phyloP scores from a whole-genome alignment of 2,888 invertebrate species.

The Lochmaea crataegi region DNA sequence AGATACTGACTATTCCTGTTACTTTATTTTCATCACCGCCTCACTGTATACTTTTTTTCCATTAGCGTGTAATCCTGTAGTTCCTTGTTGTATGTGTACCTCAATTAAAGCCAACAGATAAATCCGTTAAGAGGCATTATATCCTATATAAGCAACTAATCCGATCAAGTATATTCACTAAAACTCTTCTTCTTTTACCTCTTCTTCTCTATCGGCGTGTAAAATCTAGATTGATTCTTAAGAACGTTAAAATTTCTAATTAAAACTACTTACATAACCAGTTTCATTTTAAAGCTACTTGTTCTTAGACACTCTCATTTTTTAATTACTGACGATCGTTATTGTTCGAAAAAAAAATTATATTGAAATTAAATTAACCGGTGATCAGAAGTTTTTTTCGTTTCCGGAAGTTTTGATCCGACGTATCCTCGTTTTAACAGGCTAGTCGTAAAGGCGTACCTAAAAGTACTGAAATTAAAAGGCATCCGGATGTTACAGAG shows the following conservation, averaged over 20 bases:
- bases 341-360: too few species aligned
- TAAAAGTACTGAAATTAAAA: too few species aligned
- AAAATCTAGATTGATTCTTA: background rate
- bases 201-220: background rate
- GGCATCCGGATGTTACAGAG: too few species aligned
- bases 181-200: background rate
- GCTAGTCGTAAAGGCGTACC: too few species aligned
- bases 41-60: background rate
- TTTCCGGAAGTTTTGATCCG: background rate
- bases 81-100: background rate
- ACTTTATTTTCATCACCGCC: background rate
- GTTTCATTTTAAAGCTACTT: background rate
- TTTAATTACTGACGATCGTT: too few species aligned
- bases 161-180: background rate
- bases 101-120: background rate
- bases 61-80: background rate
- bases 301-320: background rate
- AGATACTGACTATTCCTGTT: too few species aligned
- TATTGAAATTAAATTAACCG: too few species aligned
- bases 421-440: background rate
- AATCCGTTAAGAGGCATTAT: background rate
- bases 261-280: background rate
- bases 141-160: background rate
- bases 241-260: background rate
- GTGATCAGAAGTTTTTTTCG: too few species aligned